Base-by-base conservation (phyloP, 2,888 invertebrate species). In the Eupithecia dodoneata region DNA sequence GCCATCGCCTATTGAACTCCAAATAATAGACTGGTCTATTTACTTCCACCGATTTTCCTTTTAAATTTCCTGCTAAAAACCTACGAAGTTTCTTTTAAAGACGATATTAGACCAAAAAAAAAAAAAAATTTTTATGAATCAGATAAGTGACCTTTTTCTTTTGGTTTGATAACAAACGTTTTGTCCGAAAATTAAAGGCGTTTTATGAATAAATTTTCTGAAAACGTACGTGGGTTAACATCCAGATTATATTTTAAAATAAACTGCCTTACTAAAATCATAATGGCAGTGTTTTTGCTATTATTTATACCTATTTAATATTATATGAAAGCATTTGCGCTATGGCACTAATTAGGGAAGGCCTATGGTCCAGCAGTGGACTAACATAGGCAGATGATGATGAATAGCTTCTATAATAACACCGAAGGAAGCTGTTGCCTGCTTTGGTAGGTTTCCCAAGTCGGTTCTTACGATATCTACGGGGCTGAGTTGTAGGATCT, bases 11-110 rank as follows among this genome's bases (percentile, higher is more conserved):
- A 80, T 80, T 81, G 80, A 81, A 79, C 78, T 81, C 71, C 74
- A 76, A 77, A 80, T 81, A 80, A 81, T 81, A 75, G 59, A 72
- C 71, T 70, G 45, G 13, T 70, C 67, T 81, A 78, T 82, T 75
- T 74, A 18, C 63, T 69, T 59, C 52, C 12, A 78, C 70, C 12
- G 71, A 78, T 76, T 80, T 74, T 73, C 69, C 69, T 75, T 75
- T 30, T 66, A 72, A 77, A 67, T 80, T 73, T 79, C 59, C 47
- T 70, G 12, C 12, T 47, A 70, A 74, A 79, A 78, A 77, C 81
- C 79, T 72, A 70, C 73, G 79, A 82, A 74, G n/a, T 3, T 10
- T n/a, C 47, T 83, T 83, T 83, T 82, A 84, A 82, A 83, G 73
- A 79, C 80, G 75, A 79, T 78, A 76, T 59, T 52, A 65, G 70